A percentile compares a stretch with the other conserved stretches of the same genome.
These are phyloP conservation scores for Chironomus riparius DNA, from an alignment of 2,888 invertebrate species.

Conservation along the genomic window DNA sequence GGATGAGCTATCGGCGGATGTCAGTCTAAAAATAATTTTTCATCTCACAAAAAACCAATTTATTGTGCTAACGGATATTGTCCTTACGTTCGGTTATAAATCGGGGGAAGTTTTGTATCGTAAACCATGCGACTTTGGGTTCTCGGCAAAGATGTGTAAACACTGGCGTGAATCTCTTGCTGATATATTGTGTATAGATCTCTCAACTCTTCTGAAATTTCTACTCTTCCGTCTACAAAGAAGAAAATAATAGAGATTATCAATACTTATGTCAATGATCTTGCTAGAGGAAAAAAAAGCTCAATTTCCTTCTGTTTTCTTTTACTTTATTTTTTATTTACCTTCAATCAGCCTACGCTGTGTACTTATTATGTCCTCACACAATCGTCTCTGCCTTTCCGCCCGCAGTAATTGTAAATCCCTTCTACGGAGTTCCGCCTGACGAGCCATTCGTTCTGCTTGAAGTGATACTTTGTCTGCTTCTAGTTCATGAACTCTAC, in stretches of 20 bases:
- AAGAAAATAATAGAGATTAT: slow-evolving; percentile 28
- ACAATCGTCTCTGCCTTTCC: slow-evolving; percentile 73
- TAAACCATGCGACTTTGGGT: slow-evolving; percentile 33
- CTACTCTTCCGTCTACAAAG: slow-evolving; percentile 54
- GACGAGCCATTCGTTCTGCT: slow-evolving; percentile 73
- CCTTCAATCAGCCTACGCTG: slow-evolving; percentile 80
- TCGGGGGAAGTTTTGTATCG: slow-evolving; percentile 41
- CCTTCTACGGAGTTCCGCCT: slow-evolving; percentile 75
- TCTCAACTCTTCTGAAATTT: slow-evolving; percentile 63
- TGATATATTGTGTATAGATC: slow-evolving; percentile 76
- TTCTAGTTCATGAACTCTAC: slow-evolving; percentile 87
- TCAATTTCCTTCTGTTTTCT: background rate
- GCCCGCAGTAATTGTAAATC: slow-evolving; percentile 75
- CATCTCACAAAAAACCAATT: background rate
- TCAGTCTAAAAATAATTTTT: slow-evolving; percentile 7
- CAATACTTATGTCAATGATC: background rate
- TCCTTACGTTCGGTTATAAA: slow-evolving; percentile 40
- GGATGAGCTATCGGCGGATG: slow-evolving; percentile 37
- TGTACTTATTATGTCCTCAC: slow-evolving; percentile 84
- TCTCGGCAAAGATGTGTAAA: slow-evolving; percentile 47
- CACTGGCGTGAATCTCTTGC: slow-evolving; percentile 77
- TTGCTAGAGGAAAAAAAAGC: background rate
- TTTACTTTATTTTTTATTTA: slow-evolving; percentile 35
- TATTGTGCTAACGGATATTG: background rate
- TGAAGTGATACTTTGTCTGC: slow-evolving; percentile 89